phyloP scores from a whole-genome alignment of 2,797 vertebrate genomes.

The Borostomias antarcticus region DNA sequence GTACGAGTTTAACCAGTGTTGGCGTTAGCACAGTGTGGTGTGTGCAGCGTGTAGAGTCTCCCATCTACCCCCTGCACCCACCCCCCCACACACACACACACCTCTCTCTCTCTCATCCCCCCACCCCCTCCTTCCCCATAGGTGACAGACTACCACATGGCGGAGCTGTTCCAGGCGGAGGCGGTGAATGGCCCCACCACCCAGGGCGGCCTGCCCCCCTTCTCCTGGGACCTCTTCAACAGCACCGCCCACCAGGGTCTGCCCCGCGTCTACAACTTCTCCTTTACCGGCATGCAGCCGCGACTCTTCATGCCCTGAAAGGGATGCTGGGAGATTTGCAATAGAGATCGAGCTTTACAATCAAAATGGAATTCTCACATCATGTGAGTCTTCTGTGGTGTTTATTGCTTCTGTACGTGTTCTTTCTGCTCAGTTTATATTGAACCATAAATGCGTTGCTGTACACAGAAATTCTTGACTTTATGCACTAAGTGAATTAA shows the following conservation, averaged over 20 bases:
- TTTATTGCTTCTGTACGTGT: background rate
- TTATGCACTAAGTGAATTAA: no score
- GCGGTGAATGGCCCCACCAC: conserved; percentile 89
- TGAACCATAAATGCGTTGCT: conserved; percentile 8
- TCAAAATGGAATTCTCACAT: background rate
- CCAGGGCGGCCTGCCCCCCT: conserved; percentile 82
- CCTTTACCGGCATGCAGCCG: conserved; percentile 85
- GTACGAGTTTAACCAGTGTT: background rate
- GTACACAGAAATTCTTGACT: no score
- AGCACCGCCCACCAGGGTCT: conserved; percentile 82
- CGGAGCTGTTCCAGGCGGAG: conserved; percentile 74
- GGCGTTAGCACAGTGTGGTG: background rate
- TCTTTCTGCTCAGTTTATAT: background rate
- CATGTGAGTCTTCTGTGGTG: background rate
- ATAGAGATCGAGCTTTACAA: background rate
- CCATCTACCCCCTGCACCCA: background rate
- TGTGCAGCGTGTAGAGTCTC: no score
- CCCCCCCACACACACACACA: no score
- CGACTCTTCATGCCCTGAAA: conserved; percentile 68
- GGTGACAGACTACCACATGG: conserved; percentile 87
- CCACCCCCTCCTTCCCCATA: conserved; percentile 38
- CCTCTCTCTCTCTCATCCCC: background rate
- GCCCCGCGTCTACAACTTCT: conserved; percentile 85
- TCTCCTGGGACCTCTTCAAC: conserved; percentile 84
- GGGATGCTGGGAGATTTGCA: background rate